Conservation (phyloP, 2,888 invertebrate genomes). For the Axea sp. region DNA sequence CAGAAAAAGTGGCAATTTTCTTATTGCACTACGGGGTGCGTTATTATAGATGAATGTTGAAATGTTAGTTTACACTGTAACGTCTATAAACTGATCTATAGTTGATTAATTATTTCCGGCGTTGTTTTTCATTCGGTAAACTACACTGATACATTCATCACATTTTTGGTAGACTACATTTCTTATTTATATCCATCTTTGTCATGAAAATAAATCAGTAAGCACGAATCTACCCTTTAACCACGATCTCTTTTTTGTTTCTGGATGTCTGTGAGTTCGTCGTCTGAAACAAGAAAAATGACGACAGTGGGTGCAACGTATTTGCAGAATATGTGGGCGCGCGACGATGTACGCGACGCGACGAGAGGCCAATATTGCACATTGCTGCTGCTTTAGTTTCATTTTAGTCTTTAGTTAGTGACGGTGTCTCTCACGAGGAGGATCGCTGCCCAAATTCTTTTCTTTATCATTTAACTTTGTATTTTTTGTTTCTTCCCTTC, state of each 20-base stretch:
- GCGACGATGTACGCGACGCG: conserved; percentile 50
- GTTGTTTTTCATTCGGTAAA: no score
- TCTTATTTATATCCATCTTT: conserved; percentile 1
- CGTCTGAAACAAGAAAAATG: conserved; percentile 29
- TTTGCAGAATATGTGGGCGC: conserved; percentile 62
- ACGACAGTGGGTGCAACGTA: conserved; percentile 48
- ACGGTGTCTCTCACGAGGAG: conserved; percentile 67
- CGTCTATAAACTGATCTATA: no score
- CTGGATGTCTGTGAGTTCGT: neutral
- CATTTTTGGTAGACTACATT: no score
- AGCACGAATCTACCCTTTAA: no score
- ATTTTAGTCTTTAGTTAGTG: conserved; percentile 65
- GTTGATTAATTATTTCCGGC: no score
- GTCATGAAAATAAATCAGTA: neutral
- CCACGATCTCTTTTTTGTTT: no score
- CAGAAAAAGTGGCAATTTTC: no score
- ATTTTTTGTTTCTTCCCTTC: conserved; percentile 1
- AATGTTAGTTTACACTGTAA: no score
- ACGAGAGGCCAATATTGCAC: conserved; percentile 58
- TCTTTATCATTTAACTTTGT: conserved; percentile 9
- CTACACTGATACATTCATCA: no score
- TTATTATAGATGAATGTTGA: no score
- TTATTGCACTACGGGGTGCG: no score
- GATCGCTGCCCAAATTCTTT: conserved; percentile 59
- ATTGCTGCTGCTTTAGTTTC: conserved; percentile 58